Conservation (phyloP, 2,113 vertebrate genomes). For the Phalacrocorax carbo region DNA sequence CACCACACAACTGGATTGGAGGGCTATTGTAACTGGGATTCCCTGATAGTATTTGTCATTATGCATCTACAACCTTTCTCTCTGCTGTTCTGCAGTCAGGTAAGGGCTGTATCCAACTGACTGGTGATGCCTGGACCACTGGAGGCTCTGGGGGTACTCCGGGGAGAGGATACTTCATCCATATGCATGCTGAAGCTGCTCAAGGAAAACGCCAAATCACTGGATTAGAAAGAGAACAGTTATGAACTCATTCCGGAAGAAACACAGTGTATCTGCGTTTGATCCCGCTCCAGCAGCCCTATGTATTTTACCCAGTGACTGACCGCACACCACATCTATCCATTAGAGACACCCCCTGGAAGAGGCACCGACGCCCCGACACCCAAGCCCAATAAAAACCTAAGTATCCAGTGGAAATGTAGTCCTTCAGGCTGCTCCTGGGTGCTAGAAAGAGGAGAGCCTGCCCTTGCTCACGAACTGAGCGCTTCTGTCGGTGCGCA, state of each 20-base stretch:
- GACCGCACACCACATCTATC: fast-evolving
- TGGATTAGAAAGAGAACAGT: not conserved
- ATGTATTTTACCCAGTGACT: not conserved
- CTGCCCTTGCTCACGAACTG: fast-evolving
- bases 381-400: not conserved
- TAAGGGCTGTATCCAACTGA: not conserved
- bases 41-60: not conserved
- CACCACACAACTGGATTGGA: not conserved
- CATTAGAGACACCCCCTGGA: fast-evolving
- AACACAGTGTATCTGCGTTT: fast-evolving
- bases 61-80: fast-evolving
- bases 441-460: not conserved
- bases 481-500: fast-evolving
- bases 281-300: not conserved
- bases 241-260: fast-evolving
- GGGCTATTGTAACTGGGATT: not conserved
- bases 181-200: fast-evolving
- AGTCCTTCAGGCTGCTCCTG: fast-evolving
- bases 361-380: not conserved
- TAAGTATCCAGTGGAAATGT: fast-evolving
- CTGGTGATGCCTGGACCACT: not conserved
- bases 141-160: fast-evolving
- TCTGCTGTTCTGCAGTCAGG: not conserved
- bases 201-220: not conserved
- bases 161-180: not conserved